Percentiles rank a stretch among this genome's conserved stretches.
Conservation (phyloP, 2,113 vertebrate species). For the Psilopogon haemacephalus region DNA sequence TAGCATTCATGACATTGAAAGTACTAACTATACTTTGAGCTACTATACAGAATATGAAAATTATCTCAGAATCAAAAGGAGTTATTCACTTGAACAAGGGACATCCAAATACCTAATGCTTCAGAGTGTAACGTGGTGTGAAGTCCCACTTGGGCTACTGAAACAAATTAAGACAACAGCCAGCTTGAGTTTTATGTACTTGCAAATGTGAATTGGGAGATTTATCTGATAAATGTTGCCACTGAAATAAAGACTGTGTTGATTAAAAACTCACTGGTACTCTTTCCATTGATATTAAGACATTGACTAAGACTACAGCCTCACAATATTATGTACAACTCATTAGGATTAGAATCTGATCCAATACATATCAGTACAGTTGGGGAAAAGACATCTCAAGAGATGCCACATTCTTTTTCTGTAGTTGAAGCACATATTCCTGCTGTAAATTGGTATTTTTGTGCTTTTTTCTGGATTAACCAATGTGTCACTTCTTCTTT, state of each 20-base stretch:
- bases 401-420: background rate
- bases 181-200: background rate
- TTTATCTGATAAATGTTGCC: background rate
- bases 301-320: background rate
- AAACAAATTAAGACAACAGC: background rate
- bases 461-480: background rate
- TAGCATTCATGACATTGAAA: background rate
- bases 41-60: background rate
- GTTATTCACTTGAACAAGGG: background rate
- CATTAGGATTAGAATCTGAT: background rate
- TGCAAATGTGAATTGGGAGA: background rate
- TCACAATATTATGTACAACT: background rate
- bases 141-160: rapidly evolving
- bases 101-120: background rate
- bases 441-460: background rate
- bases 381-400: background rate
- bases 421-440: background rate
- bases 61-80: background rate
- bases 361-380: background rate
- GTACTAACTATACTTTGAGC: background rate
- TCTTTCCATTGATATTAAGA: background rate
- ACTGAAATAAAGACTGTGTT: background rate
- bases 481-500: background rate
- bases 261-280: background rate
- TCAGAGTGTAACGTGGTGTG: background rate